A percentile compares a stretch with the other conserved stretches of the same genome.
These are phyloP conservation scores for Rhadinocentrus ornatus DNA, from an alignment of 2,797 vertebrate species.

Conservation along the genomic window DNA sequence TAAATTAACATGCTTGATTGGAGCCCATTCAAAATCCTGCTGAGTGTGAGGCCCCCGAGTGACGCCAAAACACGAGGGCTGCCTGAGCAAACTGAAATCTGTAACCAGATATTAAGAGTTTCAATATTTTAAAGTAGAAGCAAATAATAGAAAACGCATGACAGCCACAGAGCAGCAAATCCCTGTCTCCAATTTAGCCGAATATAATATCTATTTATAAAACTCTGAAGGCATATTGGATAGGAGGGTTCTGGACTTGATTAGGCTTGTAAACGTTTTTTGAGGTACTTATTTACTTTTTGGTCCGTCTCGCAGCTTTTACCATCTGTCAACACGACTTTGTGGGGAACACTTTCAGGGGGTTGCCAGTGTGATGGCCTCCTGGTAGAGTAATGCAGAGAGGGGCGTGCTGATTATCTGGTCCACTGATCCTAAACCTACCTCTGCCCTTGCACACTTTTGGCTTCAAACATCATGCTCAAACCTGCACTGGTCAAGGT, in stretches of 20 bases:
- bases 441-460: constrained; percentile 46
- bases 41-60: constrained; percentile 65
- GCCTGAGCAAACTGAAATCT: constrained; percentile 72
- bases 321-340: constrained; percentile 76
- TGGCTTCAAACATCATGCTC: constrained; percentile 53
- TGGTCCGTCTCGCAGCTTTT: constrained; percentile 75
- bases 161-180: constrained; percentile 71
- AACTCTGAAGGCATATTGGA: constrained; percentile 76
- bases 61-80: constrained; percentile 72
- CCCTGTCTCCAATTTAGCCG: constrained; percentile 83
- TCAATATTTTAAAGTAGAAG: constrained; percentile 79
- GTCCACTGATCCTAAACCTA: constrained; percentile 68
- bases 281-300: constrained; percentile 81
- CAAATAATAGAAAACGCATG: constrained; percentile 85
- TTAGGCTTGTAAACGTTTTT: constrained; percentile 81
- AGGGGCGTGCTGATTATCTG: constrained; percentile 69
- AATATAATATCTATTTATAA: constrained; percentile 84
- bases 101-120: constrained; percentile 85
- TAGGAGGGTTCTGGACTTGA: constrained; percentile 80
- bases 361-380: constrained; percentile 69
- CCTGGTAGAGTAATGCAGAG: constrained; percentile 61
- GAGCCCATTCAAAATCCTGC: constrained; percentile 68
- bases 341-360: constrained; percentile 70
- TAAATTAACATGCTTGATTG: constrained; percentile 76
- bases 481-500: constrained; percentile 64